These are phyloP conservation scores for Noctua comes DNA, from an alignment of 2,888 invertebrate genomes.

Conservation along the genomic window DNA sequence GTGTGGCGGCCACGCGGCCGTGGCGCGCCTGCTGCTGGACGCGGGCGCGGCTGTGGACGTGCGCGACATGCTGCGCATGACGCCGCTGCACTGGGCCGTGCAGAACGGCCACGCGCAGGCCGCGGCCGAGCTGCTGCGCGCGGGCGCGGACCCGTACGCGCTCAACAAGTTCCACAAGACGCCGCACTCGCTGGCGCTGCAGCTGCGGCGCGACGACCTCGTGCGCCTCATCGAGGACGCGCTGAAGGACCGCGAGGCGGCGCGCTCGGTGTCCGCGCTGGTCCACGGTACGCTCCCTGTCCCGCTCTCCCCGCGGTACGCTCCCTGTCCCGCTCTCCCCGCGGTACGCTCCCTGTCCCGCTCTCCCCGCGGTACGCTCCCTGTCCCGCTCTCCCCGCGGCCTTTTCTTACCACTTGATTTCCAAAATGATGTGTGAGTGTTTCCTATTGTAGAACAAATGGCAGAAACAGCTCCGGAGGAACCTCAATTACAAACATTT, in stretches of 20 bases:
- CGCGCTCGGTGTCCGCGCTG: slow-evolving; percentile 66
- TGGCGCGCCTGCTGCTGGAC: slow-evolving; percentile 93
- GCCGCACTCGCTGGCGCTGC: slow-evolving; percentile 74
- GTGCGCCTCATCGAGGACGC: slow-evolving; percentile 71
- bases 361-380: neutral
- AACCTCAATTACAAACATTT: slow-evolving; percentile 58
- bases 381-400: too few relatives aligned
- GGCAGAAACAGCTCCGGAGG: slow-evolving; percentile 48
- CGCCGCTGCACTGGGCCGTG: slow-evolving; percentile 98
- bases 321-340: too few relatives aligned
- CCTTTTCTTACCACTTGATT: neutral
- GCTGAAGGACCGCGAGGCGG: slow-evolving; percentile 66
- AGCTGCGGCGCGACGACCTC: slow-evolving; percentile 57
- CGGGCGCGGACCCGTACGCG: slow-evolving; percentile 93
- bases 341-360: too few relatives aligned
- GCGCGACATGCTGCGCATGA: slow-evolving; percentile 91
- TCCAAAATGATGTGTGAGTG: neutral
- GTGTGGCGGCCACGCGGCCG: slow-evolving; percentile 94
- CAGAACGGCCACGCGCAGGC: slow-evolving; percentile 93
- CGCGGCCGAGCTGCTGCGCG: slow-evolving; percentile 92
- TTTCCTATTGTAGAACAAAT: slow-evolving; percentile 63
- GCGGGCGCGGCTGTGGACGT: slow-evolving; percentile 78
- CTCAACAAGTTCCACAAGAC: slow-evolving; percentile 81
- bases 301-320: neutral
- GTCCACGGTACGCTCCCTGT: slow-evolving; percentile 50